Base-by-base conservation (phyloP, 1,140 invertebrate species). In the Eumaeus atala region DNA sequence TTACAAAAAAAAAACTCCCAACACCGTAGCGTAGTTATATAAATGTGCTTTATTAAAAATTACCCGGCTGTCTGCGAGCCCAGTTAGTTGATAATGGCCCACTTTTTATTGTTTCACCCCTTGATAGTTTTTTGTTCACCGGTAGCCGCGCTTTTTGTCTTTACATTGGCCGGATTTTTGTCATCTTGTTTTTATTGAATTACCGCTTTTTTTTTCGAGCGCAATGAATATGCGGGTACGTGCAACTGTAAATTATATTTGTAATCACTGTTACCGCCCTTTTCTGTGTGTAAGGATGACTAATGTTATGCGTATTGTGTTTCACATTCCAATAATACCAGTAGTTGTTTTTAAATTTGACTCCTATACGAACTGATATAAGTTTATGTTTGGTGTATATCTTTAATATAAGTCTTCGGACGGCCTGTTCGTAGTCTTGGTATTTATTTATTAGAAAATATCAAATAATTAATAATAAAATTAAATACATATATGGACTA, bases 171-270 rank as follows among this genome's bases (percentile, higher is more conserved):
- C 61, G 65, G 74, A 84, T 84, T 84, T 73, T 70, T 80, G 74
- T 82, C 75, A 66, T 81, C 72, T 80, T 75, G 74, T 82, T 84
- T 86, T 83, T 86, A 85, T 84, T 84, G 81, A 83, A 83, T 85
- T 85, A 85, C 74, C 74, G 33, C 11, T 86, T 83, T 83, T 84
- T 81, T 64, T 77, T n/a, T n/a, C n/a, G n/a, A n/a, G n/a, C n/a
- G 74, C 79, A 81, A 84, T 84, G 70, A 76, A 84, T 79, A 86
- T 78, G 76, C 78, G 82, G 80, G 82, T 59, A 67, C 68, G 70
- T 75, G 69, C 74, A 79, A 79, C 70, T 72, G 67, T 72, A 72
- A 58, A 72, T 59, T 72, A 72, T 76, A 81, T 79, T 68, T 44
- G 44, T 44, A 71, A 73, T 51, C 56, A 67, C 58, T 70, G 74